phyloP scores from a whole-genome alignment of 2,113 vertebrate species.

The Perca flavescens region DNA sequence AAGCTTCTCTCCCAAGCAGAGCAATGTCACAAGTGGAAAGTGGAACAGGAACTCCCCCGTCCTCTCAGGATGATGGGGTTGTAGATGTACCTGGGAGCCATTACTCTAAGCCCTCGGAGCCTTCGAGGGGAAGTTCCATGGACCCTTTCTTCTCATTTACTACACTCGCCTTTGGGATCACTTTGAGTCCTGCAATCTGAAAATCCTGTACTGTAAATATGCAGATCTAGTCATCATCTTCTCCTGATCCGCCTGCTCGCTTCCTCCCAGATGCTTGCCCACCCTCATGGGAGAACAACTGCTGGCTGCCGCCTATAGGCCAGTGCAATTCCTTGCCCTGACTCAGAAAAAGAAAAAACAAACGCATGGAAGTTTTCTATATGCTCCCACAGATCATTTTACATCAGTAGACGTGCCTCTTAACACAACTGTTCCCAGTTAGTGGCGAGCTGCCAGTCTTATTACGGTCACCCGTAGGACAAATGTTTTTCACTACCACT shows the following conservation, averaged over 20 bases:
- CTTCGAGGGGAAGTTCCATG: slow-evolving; percentile 43
- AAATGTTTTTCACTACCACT: slow-evolving; percentile 73
- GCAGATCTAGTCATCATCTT: slow-evolving; percentile 58
- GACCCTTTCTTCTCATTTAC: slow-evolving; percentile 32
- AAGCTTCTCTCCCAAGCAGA: slow-evolving; percentile 24
- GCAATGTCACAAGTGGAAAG: slow-evolving; percentile 48
- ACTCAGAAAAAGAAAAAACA: slow-evolving; percentile 50
- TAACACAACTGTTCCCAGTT: slow-evolving; percentile 80
- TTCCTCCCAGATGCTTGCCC: slow-evolving; percentile 68
- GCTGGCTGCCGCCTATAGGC: slow-evolving; percentile 68
- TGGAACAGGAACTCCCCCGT: slow-evolving; percentile 58
- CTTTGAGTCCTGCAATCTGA: slow-evolving; percentile 52
- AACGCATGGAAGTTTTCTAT: slow-evolving; percentile 74
- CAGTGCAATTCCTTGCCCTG: slow-evolving; percentile 71
- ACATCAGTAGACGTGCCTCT: slow-evolving; percentile 74
- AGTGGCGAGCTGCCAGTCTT: slow-evolving; percentile 71
- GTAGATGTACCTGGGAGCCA: slow-evolving; percentile 62
- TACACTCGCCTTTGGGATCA: slow-evolving; percentile 53
- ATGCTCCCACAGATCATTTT: slow-evolving; percentile 79
- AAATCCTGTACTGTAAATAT: slow-evolving; percentile 62
- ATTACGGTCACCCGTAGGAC: slow-evolving; percentile 61
- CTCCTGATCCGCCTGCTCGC: slow-evolving; percentile 41
- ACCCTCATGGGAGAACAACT: slow-evolving; percentile 81
- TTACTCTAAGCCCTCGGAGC: slow-evolving; percentile 63
- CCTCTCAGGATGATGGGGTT: slow-evolving; percentile 44